Base-by-base conservation (phyloP, 2,888 invertebrate genomes). In the Neoscelio sp. region DNA sequence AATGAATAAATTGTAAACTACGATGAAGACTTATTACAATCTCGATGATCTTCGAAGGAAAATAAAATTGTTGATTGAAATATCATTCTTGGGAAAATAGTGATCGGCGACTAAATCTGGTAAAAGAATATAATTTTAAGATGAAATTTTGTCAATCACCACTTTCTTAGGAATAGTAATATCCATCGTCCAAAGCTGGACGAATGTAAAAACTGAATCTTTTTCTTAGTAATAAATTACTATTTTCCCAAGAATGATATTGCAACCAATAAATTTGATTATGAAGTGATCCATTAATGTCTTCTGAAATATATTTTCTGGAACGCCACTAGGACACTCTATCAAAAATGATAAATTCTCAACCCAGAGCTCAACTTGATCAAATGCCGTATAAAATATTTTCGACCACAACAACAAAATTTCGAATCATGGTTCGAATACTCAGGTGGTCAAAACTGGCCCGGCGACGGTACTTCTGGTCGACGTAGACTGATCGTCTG, bases 401-500 rank as follows among this genome's bases (percentile, higher is more conserved):
- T 70, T 12, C 1, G 8, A 13, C 58, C 15, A 23, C 26, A 56
- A n/a, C n/a, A 56, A 18, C n/a, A 35, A 6, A 8, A 23, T 7
- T n/a, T 15, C 17, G 13, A n/a, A n/a, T n/a, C n/a, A 33, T 52
- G 15, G 3, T 44, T 8, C 17, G 38, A 42, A 64, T 50, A 12
- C 23, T 56, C 46, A 26, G 28, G 30, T 46, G 35, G 35, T 18
- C n/a, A 2, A 18, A 23, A 23, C 3, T 23, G 6, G 18, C n/a
- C 38, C 7, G 64, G 64, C 62, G 54, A 62, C 73, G 23, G 46
- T 56, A 52, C 40, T 56, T 62, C 71, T 62, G 46, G 30, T 10
- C 18, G 48, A 46, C 30, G 54, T 46, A 73, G 73, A 73, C 58
- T 71, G 65, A 44, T 73, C 50, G 68, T 35, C 70, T 65, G 35